Evolutionary conservation across 2,797 vertebrate genomes (phyloP).

Genomic region (Champsocephalus gunnari): DNA sequence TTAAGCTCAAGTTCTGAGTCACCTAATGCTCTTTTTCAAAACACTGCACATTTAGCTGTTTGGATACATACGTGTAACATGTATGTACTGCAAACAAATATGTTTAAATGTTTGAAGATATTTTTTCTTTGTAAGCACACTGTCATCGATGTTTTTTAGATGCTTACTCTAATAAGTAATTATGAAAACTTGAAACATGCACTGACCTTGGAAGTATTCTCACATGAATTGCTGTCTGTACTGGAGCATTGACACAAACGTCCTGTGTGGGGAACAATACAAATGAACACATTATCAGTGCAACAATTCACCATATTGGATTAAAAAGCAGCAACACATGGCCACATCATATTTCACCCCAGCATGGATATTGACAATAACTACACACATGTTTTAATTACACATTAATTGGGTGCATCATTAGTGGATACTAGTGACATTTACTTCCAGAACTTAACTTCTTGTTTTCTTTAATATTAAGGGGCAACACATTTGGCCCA

Average conservation of each 20-base stretch:
- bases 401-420: constrained; percentile 17
- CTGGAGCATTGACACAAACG: constrained; percentile 10
- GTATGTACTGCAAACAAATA: too few relatives aligned
- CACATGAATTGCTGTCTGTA: constrained; percentile 10
- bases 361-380: constrained; percentile 9
- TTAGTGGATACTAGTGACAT: not conserved
- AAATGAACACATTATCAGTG: constrained; percentile 32
- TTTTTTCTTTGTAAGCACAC: not conserved
- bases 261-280: constrained; percentile 18
- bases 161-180: not conserved
- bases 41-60: not conserved
- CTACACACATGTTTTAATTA: constrained; percentile 7
- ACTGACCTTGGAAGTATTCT: constrained; percentile 40
- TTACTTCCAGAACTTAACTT: not conserved
- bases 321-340: constrained; percentile 41
- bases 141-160: not conserved
- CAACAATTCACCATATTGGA: constrained; percentile 45
- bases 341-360: constrained; percentile 20
- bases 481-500: not conserved
- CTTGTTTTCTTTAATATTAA: not conserved
- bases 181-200: constrained; percentile 2
- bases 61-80: not conserved
- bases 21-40: not conserved
- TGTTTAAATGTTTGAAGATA: not conserved
- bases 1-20: not conserved